These are phyloP conservation scores for Volucella bombylans DNA, from an alignment of 2,888 invertebrate genomes.

Conservation along the genomic window DNA sequence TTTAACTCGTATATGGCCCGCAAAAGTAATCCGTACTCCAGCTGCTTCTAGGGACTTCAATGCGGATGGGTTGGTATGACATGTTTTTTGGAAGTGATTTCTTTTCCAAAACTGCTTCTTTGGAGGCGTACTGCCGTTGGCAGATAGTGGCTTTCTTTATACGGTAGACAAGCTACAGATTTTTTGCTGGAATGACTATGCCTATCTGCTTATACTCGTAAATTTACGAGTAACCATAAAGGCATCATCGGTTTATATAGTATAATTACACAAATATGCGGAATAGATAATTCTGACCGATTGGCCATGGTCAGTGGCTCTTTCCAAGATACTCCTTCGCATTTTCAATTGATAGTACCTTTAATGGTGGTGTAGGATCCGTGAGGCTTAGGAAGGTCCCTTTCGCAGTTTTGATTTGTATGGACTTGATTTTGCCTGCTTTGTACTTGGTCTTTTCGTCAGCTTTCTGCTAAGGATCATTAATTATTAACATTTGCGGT, in stretches of 20 bases:
- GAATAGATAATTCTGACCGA: constrained; percentile 40
- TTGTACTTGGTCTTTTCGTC: too few relatives aligned
- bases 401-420: too few relatives aligned
- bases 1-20: background rate
- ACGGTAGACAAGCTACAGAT: background rate
- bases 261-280: constrained; percentile 26
- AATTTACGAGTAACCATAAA: background rate
- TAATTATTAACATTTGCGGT: too few relatives aligned
- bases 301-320: constrained; percentile 26
- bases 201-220: background rate
- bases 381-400: too few relatives aligned
- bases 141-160: constrained; percentile 9
- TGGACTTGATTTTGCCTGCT: too few relatives aligned
- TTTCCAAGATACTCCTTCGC: background rate
- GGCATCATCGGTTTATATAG: constrained; percentile 20
- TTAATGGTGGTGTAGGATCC: too few relatives aligned
- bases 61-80: background rate
- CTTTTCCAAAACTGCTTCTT: background rate
- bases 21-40: background rate
- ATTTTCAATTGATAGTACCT: constrained; percentile 14
- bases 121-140: constrained; percentile 4
- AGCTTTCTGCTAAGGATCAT: too few relatives aligned
- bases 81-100: background rate
- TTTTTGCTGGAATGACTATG: background rate
- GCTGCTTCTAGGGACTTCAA: background rate